phyloP scores from a whole-genome alignment of 2,797 vertebrate species.

The Danio jaintianensis region DNA sequence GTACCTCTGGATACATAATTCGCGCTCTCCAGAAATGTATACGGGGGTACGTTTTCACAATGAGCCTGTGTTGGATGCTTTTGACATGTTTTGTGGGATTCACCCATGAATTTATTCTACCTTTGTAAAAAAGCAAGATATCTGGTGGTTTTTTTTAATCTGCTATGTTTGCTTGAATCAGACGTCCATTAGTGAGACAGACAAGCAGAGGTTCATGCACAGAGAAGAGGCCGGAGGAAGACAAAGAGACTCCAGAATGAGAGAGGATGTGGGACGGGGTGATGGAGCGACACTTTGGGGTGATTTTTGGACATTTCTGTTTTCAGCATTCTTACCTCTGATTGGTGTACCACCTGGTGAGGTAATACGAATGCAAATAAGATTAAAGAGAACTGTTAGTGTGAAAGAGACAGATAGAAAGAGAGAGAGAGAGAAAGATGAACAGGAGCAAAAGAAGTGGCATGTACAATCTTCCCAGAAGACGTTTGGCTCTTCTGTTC shows the following conservation, averaged over 20 bases:
- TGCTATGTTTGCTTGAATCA: conserved; percentile 37
- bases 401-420: conserved; percentile 79
- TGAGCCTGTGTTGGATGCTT: too few species aligned
- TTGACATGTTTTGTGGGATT: too few species aligned
- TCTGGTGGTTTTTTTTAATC: not conserved
- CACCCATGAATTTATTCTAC: too few species aligned
- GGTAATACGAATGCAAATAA: conserved; percentile 99
- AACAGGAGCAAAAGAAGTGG: conserved; percentile 69
- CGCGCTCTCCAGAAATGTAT: too few species aligned
- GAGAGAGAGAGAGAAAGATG: conserved; percentile 73
- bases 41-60: too few species aligned
- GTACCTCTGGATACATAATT: too few species aligned
- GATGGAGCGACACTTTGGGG: conserved; percentile 71
- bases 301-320: conserved; percentile 76
- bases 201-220: conserved; percentile 73
- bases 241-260: conserved; percentile 61
- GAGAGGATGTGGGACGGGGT: conserved; percentile 75
- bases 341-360: conserved; percentile 99
- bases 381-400: conserved; percentile 97
- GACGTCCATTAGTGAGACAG: conserved; percentile 66
- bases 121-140: not conserved
- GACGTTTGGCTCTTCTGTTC: conserved; percentile 8
- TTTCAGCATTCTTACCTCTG: conserved; percentile 99
- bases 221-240: conserved; percentile 57
- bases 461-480: conserved; percentile 26